Percentiles rank a stretch among this genome's conserved stretches.
phyloP scores from a whole-genome alignment of 2,797 vertebrate genomes.

The Eupleurogrammus muticus region DNA sequence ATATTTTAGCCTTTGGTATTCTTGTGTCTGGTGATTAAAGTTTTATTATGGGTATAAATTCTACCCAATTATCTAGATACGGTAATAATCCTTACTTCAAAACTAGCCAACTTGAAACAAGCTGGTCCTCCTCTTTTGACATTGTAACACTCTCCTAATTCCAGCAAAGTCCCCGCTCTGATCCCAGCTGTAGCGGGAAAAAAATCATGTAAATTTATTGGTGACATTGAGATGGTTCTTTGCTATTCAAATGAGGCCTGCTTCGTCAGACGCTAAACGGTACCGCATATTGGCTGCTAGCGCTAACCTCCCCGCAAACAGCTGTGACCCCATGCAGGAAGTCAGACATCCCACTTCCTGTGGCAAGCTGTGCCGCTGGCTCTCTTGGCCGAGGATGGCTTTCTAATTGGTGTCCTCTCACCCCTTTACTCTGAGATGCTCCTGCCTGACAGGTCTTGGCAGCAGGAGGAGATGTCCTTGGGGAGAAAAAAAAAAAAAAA shows the following conservation, averaged over 20 bases:
- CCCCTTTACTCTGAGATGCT: constrained; percentile 91
- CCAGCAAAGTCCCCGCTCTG: constrained; percentile 77
- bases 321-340: constrained; percentile 93
- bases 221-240: constrained; percentile 88
- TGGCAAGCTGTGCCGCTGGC: constrained; percentile 92
- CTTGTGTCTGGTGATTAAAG: constrained; percentile 1
- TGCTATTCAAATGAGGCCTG: constrained; percentile 88
- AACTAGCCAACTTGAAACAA: constrained; percentile 65
- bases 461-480: constrained; percentile 95
- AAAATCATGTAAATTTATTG: constrained; percentile 89
- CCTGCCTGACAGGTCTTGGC: constrained; percentile 94
- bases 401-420: constrained; percentile 99
- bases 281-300: constrained; percentile 79
- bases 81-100: constrained; percentile 62
- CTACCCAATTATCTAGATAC: constrained; percentile 35
- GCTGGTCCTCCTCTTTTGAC: constrained; percentile 75
- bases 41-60: constrained; percentile 25
- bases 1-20: neutral
- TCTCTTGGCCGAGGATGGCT: constrained; percentile 91
- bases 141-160: constrained; percentile 81
- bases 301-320: constrained; percentile 86
- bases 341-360: constrained; percentile 89
- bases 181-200: constrained; percentile 80
- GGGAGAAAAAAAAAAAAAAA: constrained; percentile 87
- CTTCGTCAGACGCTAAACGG: constrained; percentile 84